Conservation (phyloP, 1,140 invertebrate genomes). For the Anagrus nilaparvatae region DNA sequence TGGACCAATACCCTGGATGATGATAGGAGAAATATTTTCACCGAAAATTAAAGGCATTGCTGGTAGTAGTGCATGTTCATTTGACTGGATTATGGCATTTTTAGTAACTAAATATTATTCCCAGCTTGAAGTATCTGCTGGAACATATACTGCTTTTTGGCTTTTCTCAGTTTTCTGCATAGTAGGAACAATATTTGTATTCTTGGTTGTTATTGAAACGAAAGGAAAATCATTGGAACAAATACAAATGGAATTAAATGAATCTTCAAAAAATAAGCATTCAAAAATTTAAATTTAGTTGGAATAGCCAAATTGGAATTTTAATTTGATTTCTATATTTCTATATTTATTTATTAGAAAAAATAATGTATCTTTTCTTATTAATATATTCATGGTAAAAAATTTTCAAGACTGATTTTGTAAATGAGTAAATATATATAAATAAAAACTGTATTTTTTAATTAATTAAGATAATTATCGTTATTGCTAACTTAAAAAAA, state of each 20-base stretch:
- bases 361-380: no score
- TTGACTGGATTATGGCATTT: constrained; percentile 74
- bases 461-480: no score
- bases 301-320: no score
- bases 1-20: constrained; percentile 71
- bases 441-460: no score
- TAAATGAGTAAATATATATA: no score
- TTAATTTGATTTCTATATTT: no score
- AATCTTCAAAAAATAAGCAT: no score
- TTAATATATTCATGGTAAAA: no score
- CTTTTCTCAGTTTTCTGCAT: constrained; percentile 64
- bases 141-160: constrained; percentile 63
- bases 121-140: constrained; percentile 47
- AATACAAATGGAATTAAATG: constrained; percentile 56
- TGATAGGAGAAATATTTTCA: constrained; percentile 61
- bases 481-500: no score
- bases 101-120: constrained; percentile 70
- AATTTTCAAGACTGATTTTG: no score
- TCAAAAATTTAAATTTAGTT: no score
- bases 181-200: constrained; percentile 63
- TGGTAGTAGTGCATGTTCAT: constrained; percentile 56
- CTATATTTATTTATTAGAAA: no score
- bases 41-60: constrained; percentile 42
- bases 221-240: constrained; percentile 81
- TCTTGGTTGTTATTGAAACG: constrained; percentile 75